Evolutionary conservation across 2,888 invertebrate species (phyloP).

Genomic region (Drosophila niveifrons): DNA sequence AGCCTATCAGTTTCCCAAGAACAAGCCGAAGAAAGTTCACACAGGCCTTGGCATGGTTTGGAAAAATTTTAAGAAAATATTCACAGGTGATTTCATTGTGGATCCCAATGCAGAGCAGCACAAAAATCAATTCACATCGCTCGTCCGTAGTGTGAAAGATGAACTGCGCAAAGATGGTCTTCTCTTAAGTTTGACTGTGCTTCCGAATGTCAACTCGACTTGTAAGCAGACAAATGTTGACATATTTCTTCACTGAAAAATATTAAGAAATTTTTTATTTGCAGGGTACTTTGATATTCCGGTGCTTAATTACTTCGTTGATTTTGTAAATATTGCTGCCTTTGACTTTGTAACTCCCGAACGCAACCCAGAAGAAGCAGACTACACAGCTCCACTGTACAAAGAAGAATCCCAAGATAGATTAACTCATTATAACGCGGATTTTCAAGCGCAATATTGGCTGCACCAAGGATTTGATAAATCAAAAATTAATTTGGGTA

Average conservation of each 20-base stretch:
- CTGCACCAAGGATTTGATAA: background rate
- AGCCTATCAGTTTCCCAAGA: constrained; percentile 93
- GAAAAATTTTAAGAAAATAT: constrained; percentile 76
- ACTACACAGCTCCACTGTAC: constrained; percentile 70
- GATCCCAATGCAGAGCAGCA: constrained; percentile 92
- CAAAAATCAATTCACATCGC: constrained; percentile 91
- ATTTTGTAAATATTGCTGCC: constrained; percentile 2
- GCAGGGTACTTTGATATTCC: constrained; percentile 90
- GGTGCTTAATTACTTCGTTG: background rate
- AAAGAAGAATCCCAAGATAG: constrained; percentile 86
- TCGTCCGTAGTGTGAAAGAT: constrained; percentile 91
- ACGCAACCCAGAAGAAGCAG: background rate
- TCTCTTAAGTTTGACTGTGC: constrained; percentile 89
- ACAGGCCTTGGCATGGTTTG: constrained; percentile 46
- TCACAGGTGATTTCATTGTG: constrained; percentile 89
- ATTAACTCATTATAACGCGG: background rate
- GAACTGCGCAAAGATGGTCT: constrained; percentile 89
- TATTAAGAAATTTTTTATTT: background rate
- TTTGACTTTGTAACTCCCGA: constrained; percentile 2
- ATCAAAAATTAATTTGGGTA: background rate
- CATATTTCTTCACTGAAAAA: background rate
- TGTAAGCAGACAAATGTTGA: constrained; percentile 86
- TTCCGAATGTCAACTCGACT: constrained; percentile 92
- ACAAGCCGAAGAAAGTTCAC: constrained; percentile 91
- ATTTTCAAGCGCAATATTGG: background rate